These are phyloP conservation scores for Istiophorus platypterus DNA, from an alignment of 2,113 vertebrate species.

Conservation along the genomic window DNA sequence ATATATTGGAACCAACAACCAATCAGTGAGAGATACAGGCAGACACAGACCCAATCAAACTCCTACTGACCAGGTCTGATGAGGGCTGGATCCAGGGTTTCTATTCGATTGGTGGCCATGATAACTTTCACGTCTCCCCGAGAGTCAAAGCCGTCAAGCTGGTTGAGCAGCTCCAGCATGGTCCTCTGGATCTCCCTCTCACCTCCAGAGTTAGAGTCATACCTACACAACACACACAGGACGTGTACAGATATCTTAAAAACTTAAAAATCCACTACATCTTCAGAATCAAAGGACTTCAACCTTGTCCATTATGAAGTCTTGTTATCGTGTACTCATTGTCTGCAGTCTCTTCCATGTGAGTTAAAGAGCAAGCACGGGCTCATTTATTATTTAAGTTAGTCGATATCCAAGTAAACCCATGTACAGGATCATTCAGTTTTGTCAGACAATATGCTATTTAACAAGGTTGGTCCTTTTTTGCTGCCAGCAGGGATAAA, in stretches of 20 bases:
- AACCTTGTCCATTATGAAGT: neutral
- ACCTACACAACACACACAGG: slow-evolving; percentile 79
- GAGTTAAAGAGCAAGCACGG: neutral
- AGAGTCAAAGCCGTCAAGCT: slow-evolving; percentile 97
- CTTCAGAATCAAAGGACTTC: neutral
- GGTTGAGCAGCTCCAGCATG: slow-evolving; percentile 97
- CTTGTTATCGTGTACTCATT: neutral
- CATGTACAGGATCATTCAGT: neutral
- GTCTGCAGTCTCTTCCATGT: neutral
- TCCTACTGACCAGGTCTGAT: slow-evolving; percentile 92
- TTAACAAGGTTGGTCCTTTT: neutral
- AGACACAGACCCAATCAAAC: neutral
- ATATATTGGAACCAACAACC: neutral
- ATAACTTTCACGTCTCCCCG: slow-evolving; percentile 98
- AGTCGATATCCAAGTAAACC: neutral
- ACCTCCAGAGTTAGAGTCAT: slow-evolving; percentile 97
- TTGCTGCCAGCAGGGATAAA: neutral
- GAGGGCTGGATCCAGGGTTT: slow-evolving; percentile 96
- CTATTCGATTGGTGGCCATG: slow-evolving; percentile 99
- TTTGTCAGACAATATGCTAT: neutral
- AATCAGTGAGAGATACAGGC: neutral
- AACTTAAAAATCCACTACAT: neutral
- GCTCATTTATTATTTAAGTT: neutral
- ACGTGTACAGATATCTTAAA: neutral
- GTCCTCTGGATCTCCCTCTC: slow-evolving; percentile 98